Conservation (phyloP, 2,888 invertebrate species). For the Ceriagrion tenellum region DNA sequence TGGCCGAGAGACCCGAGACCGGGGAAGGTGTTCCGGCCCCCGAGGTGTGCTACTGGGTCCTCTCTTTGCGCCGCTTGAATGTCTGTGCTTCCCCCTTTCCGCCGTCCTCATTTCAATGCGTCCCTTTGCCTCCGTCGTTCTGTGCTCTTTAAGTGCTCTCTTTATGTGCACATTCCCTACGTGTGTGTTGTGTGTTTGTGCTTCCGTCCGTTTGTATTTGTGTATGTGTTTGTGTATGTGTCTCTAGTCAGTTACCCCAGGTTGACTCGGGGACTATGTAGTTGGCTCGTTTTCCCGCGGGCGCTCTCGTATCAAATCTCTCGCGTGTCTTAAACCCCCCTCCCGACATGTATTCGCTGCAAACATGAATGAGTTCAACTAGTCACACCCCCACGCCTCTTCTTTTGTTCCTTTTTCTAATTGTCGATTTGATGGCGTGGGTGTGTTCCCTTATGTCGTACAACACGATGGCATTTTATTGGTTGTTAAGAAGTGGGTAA, state of each 20-base stretch:
- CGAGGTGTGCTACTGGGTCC: not conserved
- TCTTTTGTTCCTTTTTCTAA: not conserved
- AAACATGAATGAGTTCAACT: not conserved
- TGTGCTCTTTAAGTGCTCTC: not conserved
- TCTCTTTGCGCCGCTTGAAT: not conserved
- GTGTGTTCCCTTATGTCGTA: not conserved
- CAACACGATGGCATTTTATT: not conserved
- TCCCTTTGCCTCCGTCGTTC: not conserved
- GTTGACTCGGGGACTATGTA: not conserved
- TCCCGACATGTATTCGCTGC: not conserved
- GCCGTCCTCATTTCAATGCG: not conserved
- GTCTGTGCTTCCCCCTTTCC: not conserved
- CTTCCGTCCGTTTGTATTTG: not conserved
- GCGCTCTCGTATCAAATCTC: not conserved
- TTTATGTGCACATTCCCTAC: not conserved
- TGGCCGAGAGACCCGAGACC: too few relatives aligned
- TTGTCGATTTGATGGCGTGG: not conserved
- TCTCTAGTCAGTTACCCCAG: not conserved
- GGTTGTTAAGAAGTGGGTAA: too few relatives aligned
- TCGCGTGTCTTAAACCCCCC: not conserved
- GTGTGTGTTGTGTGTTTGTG: not conserved
- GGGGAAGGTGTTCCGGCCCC: not conserved
- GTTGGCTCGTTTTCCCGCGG: not conserved
- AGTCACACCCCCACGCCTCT: not conserved
- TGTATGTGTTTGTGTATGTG: conserved; percentile 21